Evolutionary conservation across 2,888 invertebrate genomes (phyloP).

Genomic region (Cheilosia pagana): DNA sequence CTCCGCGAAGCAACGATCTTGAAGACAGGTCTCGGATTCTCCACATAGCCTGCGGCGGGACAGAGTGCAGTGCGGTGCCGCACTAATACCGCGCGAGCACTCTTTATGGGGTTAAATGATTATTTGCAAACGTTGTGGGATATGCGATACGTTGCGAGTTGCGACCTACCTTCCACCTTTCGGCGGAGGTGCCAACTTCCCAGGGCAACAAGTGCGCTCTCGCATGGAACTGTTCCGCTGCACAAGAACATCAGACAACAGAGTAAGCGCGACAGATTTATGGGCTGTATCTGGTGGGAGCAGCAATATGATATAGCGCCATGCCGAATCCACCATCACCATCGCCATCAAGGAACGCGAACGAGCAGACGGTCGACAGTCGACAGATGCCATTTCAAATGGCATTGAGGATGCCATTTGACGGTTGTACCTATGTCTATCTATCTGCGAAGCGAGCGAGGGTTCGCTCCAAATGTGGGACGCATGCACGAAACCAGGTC

Average conservation of each 20-base stretch:
- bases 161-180: slow-evolving; percentile 67
- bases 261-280: slow-evolving; percentile 43
- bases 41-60: slow-evolving; percentile 51
- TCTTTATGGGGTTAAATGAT: slow-evolving; percentile 62
- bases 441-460: slow-evolving; percentile 26
- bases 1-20: slow-evolving; percentile 57
- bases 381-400: slow-evolving; percentile 73
- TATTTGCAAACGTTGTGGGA: slow-evolving; percentile 70
- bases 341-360: not conserved
- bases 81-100: slow-evolving; percentile 46
- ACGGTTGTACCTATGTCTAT: slow-evolving; percentile 52
- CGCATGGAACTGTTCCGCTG: slow-evolving; percentile 43
- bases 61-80: slow-evolving; percentile 25
- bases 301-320: slow-evolving; percentile 72
- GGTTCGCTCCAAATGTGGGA: slow-evolving; percentile 68
- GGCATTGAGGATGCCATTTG: slow-evolving; percentile 75
- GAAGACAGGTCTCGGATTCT: slow-evolving; percentile 70
- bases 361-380: slow-evolving; percentile 2
- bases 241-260: slow-evolving; percentile 41
- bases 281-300: slow-evolving; percentile 34
- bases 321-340: slow-evolving; percentile 22
- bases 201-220: slow-evolving; percentile 61
- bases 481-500: slow-evolving; percentile 72
- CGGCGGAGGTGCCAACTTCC: slow-evolving; percentile 65
- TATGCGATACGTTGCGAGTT: slow-evolving; percentile 63